Base-by-base conservation (phyloP, 2,888 invertebrate genomes). In the Aleiodes alternator region DNA sequence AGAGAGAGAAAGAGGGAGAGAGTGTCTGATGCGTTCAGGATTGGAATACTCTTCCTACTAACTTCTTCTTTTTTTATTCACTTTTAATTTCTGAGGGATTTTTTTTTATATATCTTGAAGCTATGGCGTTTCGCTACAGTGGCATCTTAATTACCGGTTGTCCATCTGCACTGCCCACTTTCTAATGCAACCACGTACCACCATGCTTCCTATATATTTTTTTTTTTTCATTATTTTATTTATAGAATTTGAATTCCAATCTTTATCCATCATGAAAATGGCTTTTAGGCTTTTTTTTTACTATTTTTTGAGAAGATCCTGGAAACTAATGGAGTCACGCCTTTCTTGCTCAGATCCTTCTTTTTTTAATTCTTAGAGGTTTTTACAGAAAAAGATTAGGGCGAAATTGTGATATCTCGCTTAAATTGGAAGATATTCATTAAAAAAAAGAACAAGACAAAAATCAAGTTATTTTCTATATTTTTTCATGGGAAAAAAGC, bases 81-180 rank as follows among this genome's bases (percentile, higher is more conserved):
- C 31, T 72, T 23, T 23, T 53, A 61, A 61, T 48, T 68, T 71
- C 59, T 64, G 14, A 23, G 48, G 12, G 43, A 53, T 64, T 76
- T 59, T 61, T 64, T 76, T 59, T 61, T 75, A 55, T 51, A 34
- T 51, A 66, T 76, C 75, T 73, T 71, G 75, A 72, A 51, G 34
- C 61, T 75, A 78, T 76, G 72, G 73, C 5, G 74, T 74, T 64
- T 76, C 72, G 71, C 73, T 9, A 75, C 72, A 76, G 72, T 74
- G 79, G 82, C 84, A 80, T 81, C 82, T 84, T 86, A 84, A 87
- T 87, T 86, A 84, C 82, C 81, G 84, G 85, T 82, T 87, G 83
- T 82, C 84, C 73, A 43, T 71, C 75, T 59, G 69, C 50, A 77
- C 79, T 79, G 79, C 79, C 84, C 84, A 83, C 86, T 87, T 87